These are phyloP conservation scores for Aphidoletes aphidimyza DNA, from an alignment of 2,888 invertebrate species.

Conservation along the genomic window DNA sequence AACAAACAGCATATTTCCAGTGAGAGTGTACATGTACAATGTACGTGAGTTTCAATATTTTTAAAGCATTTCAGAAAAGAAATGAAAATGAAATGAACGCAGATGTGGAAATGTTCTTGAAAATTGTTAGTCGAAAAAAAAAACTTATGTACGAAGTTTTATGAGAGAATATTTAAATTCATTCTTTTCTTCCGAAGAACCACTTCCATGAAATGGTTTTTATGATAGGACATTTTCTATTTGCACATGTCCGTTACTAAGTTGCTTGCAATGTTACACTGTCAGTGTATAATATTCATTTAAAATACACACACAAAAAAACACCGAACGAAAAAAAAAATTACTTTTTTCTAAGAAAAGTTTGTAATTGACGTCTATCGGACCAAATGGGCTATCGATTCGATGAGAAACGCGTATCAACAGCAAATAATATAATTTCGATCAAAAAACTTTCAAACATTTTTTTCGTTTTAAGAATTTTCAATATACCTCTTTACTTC, in stretches of 20 bases:
- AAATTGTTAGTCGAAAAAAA: conserved; percentile 21
- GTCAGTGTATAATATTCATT: background rate
- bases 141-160: no score
- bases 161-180: conserved; percentile 41
- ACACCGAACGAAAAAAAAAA: background rate
- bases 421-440: background rate
- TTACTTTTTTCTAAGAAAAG: background rate
- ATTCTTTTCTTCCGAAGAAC: background rate
- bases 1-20: no score
- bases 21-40: background rate
- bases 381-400: background rate
- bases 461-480: background rate
- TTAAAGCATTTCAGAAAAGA: background rate
- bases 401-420: background rate
- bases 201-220: background rate
- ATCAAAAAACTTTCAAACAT: background rate
- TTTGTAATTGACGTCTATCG: background rate
- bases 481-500: conserved; percentile 75
- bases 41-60: background rate
- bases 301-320: no score
- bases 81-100: no score
- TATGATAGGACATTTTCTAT: background rate
- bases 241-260: background rate
- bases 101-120: background rate
- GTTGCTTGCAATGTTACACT: no score